Evolutionary conservation across 1,140 invertebrate genomes (phyloP).

Genomic region (Idris sp.): DNA sequence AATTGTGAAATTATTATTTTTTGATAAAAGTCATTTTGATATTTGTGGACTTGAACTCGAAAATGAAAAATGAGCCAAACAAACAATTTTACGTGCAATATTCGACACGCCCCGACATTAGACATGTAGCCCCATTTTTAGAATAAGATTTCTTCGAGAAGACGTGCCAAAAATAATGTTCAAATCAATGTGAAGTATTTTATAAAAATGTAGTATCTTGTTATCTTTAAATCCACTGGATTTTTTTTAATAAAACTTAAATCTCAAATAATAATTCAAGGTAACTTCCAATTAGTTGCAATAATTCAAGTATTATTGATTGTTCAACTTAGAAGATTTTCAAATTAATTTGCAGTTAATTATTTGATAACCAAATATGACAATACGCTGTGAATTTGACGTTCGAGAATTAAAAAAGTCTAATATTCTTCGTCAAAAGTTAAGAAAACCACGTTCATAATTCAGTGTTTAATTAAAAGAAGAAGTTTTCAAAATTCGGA

Average conservation of each 20-base stretch:
- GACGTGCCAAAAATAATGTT: slow-evolving; percentile 24
- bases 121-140: slow-evolving; percentile 12
- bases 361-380: too few species aligned
- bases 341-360: too few species aligned
- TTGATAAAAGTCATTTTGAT: neutral
- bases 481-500: slow-evolving; percentile 3
- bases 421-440: neutral
- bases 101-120: slow-evolving; percentile 29
- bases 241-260: too few species aligned
- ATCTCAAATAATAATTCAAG: too few species aligned
- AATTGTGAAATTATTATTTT: too few species aligned
- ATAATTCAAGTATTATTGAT: too few species aligned
- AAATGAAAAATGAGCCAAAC: slow-evolving; percentile 4
- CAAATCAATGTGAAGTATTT: slow-evolving; percentile 24
- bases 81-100: slow-evolving; percentile 25
- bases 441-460: slow-evolving; percentile 1
- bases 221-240: neutral
- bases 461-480: slow-evolving; percentile 30
- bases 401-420: too few species aligned
- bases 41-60: neutral
- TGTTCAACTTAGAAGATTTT: too few species aligned
- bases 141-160: too few species aligned
- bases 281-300: too few species aligned
- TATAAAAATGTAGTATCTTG: slow-evolving; percentile 11
- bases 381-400: too few species aligned